Evolutionary conservation across 2,113 vertebrate species (phyloP).

Genomic region (Callipepla squamata): DNA sequence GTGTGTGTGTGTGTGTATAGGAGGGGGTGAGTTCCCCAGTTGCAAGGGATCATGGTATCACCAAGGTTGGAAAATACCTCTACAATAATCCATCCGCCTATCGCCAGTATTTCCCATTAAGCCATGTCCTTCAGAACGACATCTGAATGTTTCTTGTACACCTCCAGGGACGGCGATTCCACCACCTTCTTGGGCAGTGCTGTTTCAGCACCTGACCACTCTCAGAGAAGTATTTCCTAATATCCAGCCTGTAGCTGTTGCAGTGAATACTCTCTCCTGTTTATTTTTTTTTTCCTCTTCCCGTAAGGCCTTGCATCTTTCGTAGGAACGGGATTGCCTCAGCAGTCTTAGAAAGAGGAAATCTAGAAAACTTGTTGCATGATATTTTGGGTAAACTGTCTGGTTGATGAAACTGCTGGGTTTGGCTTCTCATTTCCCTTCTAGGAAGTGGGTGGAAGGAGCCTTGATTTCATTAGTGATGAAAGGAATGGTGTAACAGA

Average conservation of each 20-base stretch:
- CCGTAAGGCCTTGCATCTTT: not conserved
- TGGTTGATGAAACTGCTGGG: constrained; percentile 24
- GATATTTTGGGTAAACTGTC: constrained; percentile 15
- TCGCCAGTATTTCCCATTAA: too few species aligned
- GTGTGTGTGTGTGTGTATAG: not conserved
- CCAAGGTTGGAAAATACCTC: too few species aligned
- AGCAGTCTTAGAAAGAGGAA: constrained; percentile 57
- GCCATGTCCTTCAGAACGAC: too few species aligned
- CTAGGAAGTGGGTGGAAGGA: not conserved
- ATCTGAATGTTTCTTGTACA: too few species aligned
- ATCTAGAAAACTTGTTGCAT: constrained; percentile 49
- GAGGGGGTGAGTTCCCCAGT: not conserved
- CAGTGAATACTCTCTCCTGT: not conserved
- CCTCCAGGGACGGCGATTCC: too few species aligned
- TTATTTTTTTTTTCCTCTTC: not conserved
- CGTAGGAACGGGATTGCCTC: not conserved
- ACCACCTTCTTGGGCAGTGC: too few species aligned
- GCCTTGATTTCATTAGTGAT: constrained; percentile 2
- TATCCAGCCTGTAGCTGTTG: not conserved
- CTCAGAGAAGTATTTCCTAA: too few species aligned
- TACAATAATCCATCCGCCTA: too few species aligned
- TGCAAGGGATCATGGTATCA: not conserved
- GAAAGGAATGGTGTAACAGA: constrained; percentile 23
- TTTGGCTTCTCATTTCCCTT: not conserved
- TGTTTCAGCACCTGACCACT: too few species aligned